Base-by-base conservation (phyloP, 2,888 invertebrate genomes). In the Syrphus vitripennis region DNA sequence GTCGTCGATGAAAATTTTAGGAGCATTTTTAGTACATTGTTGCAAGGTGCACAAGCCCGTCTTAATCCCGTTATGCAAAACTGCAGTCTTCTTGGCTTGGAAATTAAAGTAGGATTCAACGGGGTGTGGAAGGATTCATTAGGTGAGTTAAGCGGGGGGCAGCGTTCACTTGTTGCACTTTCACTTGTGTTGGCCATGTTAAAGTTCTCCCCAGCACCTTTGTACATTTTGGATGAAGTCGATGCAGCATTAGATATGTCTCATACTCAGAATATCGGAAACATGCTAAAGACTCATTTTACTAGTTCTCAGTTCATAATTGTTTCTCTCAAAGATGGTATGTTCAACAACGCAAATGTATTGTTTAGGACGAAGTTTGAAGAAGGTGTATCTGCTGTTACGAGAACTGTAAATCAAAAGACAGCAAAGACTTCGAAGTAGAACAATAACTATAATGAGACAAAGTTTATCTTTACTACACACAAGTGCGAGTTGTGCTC, bases 301-400 rank as follows among this genome's bases (percentile, higher is more conserved):
- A 96, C 95, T 88, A 95, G 96, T 90, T 98, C 98, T 0, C 95
- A 99, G 96, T 99, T 99, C 93, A 97, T 99, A 89, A 96, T 99
- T 87, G 99, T 99, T 1, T 99, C 99, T 0, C 94, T 99, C 57
- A 99, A 99, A 91, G 99, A 99, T 92, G 99, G 99, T 31, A 99
- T 99, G 98, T 99, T 99, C 93, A 98, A 97, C 93, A 99, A 99
- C 93, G 99, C 99, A 0, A 99, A 99, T 93, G 98, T 99, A 26
- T 93, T 99, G 74, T 99, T 97, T 93, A 96, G 97, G 74, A 99
- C 99, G 0, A 95, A 95, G 89, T 99, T 99, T 93, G 95, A 97
- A 29, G 98, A 99, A 93, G 99, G 99, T 69, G 97, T 98, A 93
- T 99, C 99, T 0, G 95, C 96, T 4, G 97, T 99, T 37, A 94